phyloP scores from a whole-genome alignment of 2,797 vertebrate genomes.

The Pempheris klunzingeri region DNA sequence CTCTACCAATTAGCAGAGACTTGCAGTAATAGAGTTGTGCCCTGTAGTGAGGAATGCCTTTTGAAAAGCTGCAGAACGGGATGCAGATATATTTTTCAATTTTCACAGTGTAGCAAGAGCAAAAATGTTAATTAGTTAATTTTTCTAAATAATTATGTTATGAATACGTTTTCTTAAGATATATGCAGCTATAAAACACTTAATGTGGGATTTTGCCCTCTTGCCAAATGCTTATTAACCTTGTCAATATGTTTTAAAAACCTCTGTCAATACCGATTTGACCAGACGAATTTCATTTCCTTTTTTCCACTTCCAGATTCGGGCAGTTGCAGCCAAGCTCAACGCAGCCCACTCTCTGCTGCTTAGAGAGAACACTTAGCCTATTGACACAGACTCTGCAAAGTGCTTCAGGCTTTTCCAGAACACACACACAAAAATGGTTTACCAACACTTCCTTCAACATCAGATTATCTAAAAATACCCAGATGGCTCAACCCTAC shows the following conservation, averaged over 20 bases:
- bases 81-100: background rate
- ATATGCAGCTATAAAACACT: conserved; percentile 11
- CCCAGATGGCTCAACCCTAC: conserved; percentile 28
- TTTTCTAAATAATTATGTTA: background rate
- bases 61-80: background rate
- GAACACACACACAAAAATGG: conserved; percentile 48
- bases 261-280: conserved; percentile 45
- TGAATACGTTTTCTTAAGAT: background rate
- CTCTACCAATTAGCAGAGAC: background rate
- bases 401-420: conserved; percentile 68
- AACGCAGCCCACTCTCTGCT: conserved; percentile 67
- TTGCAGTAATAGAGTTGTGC: background rate
- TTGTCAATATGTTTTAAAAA: conserved; percentile 43
- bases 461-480: conserved; percentile 64
- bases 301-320: conserved; percentile 55
- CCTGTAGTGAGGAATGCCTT: background rate
- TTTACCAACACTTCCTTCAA: conserved; percentile 62
- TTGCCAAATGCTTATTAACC: conserved; percentile 46
- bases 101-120: background rate
- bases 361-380: conserved; percentile 74
- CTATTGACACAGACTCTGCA: conserved; percentile 70
- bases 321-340: conserved; percentile 62
- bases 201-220: conserved; percentile 4
- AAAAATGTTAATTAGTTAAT: background rate
- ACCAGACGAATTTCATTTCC: conserved; percentile 39